These are phyloP conservation scores for Drosophila atripex DNA, from an alignment of 2,888 invertebrate species.

Conservation along the genomic window DNA sequence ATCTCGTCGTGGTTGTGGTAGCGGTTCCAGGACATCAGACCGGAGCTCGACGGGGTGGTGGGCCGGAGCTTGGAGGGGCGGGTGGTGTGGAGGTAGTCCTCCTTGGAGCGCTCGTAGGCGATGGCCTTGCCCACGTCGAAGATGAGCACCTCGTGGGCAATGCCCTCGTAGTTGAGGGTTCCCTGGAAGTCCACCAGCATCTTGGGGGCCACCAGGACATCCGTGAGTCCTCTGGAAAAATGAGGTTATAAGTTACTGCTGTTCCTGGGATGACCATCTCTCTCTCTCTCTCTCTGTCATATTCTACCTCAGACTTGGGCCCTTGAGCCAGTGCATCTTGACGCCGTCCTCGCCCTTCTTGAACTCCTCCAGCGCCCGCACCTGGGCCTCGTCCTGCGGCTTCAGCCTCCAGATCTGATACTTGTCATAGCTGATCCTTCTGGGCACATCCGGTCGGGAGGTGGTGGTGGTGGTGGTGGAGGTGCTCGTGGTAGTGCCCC, in stretches of 20 bases:
- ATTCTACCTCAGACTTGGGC: slow-evolving; percentile 84
- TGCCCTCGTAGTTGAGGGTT: slow-evolving; percentile 86
- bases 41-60: neutral
- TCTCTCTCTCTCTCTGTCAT: too few relatives aligned
- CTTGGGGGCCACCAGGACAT: slow-evolving; percentile 90
- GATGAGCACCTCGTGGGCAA: slow-evolving; percentile 88
- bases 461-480: slow-evolving; percentile 51
- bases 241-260: neutral
- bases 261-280: too few relatives aligned
- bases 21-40: slow-evolving; percentile 88
- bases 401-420: slow-evolving; percentile 85
- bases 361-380: slow-evolving; percentile 84
- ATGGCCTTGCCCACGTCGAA: slow-evolving; percentile 91
- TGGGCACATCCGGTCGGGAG: slow-evolving; percentile 64
- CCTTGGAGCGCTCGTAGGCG: slow-evolving; percentile 87
- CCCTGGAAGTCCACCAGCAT: slow-evolving; percentile 83
- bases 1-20: slow-evolving; percentile 90
- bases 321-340: slow-evolving; percentile 86
- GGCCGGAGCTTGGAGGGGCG: slow-evolving; percentile 47
- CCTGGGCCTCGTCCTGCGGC: slow-evolving; percentile 83
- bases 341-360: slow-evolving; percentile 84
- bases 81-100: slow-evolving; percentile 81
- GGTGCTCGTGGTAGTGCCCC: slow-evolving; percentile 28
- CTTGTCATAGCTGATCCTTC: slow-evolving; percentile 83
- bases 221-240: slow-evolving; percentile 85